A percentile compares a stretch with the other conserved stretches of the same genome.
phyloP scores from a whole-genome alignment of 2,888 invertebrate species.

The Halictus ligatus region DNA sequence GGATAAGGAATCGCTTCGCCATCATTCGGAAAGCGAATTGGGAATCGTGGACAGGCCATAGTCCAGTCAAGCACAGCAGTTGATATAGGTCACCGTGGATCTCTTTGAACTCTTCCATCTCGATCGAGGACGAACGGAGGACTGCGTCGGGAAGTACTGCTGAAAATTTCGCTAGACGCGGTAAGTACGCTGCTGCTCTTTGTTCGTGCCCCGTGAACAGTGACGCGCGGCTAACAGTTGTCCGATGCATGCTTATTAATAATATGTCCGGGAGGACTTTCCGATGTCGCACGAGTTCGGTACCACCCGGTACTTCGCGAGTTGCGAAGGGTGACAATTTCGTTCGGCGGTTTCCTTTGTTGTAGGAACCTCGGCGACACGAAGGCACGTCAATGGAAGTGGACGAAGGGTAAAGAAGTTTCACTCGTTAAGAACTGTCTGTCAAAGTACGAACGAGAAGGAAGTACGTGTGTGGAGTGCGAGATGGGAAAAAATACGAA shows the following conservation, averaged over 20 bases:
- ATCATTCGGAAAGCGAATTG: not conserved
- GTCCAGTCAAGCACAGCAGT: not conserved
- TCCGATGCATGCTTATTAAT: not conserved
- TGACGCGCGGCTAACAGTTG: not conserved
- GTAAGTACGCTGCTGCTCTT: not conserved
- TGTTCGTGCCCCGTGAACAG: not conserved
- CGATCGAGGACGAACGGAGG: not conserved
- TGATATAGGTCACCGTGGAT: not conserved
- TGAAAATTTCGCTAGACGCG: not conserved
- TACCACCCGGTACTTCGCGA: not conserved
- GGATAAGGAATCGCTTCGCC: not conserved
- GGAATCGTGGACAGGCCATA: not conserved
- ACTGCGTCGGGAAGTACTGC: not conserved
- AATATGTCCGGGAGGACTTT: not conserved
- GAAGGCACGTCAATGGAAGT: not conserved
- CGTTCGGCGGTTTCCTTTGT: not conserved
- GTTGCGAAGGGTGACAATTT: not conserved
- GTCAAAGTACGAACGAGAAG: slow-evolving; percentile 10
- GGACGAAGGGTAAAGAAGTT: not conserved
- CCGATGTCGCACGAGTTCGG: not conserved
- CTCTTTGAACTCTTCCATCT: not conserved
- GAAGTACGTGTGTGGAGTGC: slow-evolving; percentile 14
- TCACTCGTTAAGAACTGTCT: not conserved
- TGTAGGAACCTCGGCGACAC: not conserved
- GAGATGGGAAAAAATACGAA: slow-evolving; percentile 32